Base-by-base conservation (phyloP, 1,140 invertebrate species). In the Leptoteleia sp. region DNA sequence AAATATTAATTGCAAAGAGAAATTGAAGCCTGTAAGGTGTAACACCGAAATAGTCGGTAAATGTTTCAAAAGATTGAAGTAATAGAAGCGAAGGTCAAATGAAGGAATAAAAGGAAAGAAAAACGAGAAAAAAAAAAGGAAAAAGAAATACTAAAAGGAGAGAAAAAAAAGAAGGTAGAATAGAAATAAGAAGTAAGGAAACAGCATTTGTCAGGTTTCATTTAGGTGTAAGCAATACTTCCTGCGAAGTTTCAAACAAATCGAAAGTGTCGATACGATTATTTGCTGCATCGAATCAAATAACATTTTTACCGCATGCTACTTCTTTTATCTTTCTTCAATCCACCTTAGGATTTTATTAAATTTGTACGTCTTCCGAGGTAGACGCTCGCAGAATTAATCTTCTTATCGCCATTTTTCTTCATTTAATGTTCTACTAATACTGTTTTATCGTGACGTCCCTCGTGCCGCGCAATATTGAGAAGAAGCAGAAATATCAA, bases 351-450 rank as follows among this genome's bases (percentile, higher is more conserved):
- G 37, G 43, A 71, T 71, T 71, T 59, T 71, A 77, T 77, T 77
- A 71, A 77, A 77, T 77, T 77, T 77, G 65, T 77, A 64, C 65
- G 50, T 70, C 55, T 68, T 76, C 57, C 55, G 43, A 76, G 50
- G 57, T 55, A 62, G 57, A 62, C 64, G 12, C 55, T 64, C 48
- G 48, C 55, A 31, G 50, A 76, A 76, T 76, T 76, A 76, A 75
- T 75, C 71, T 75, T 75, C 59, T 75, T 75, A 75, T 75, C 71
- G 71, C 16, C 61, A 75, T 76, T 76, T 76, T 68, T 68, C 72
- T 76, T 76, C 72, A 12, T 76, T 76, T 76, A 76, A 38, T 55
- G 62, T 13, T 55, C 62, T 47, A n/a, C 55, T 67, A 68, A 67
- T 48, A 45, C 38, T 61, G 47, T 76, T 67, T 62, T 68, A 62